Evolutionary conservation across 2,888 invertebrate species (phyloP).

Genomic region (Scrobipalpa costella): DNA sequence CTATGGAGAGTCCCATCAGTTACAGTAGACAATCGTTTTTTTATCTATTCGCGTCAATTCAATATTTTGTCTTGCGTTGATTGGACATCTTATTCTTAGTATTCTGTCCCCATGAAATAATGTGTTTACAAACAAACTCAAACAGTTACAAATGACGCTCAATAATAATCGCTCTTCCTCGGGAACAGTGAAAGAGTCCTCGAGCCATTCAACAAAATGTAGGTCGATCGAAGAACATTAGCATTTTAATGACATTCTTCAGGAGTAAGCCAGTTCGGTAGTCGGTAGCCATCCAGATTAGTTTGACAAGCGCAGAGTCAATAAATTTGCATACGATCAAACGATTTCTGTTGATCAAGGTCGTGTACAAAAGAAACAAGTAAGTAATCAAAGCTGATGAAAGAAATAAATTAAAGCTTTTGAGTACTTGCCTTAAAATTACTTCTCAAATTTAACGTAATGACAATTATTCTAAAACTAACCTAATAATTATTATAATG

Average conservation of each 20-base stretch:
- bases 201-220: conserved; percentile 10
- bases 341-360: conserved; percentile 4
- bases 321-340: conserved; percentile 10
- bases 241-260: conserved; percentile 26
- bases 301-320: conserved; percentile 17
- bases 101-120: not conserved
- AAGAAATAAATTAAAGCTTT: not conserved
- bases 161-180: not conserved
- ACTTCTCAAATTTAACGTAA: too few species aligned
- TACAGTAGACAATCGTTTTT: too few species aligned
- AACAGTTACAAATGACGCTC: not conserved
- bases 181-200: not conserved
- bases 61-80: too few species aligned
- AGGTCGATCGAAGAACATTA: conserved; percentile 27
- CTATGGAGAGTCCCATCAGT: too few species aligned
- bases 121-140: not conserved
- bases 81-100: too few species aligned
- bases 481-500: too few species aligned
- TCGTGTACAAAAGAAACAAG: not conserved
- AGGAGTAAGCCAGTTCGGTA: conserved; percentile 4
- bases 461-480: too few species aligned
- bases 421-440: too few species aligned
- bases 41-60: too few species aligned
- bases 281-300: conserved; percentile 19
- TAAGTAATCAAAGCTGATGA: not conserved